phyloP scores from a whole-genome alignment of 2,113 vertebrate genomes.

The Sylvietta virens region DNA sequence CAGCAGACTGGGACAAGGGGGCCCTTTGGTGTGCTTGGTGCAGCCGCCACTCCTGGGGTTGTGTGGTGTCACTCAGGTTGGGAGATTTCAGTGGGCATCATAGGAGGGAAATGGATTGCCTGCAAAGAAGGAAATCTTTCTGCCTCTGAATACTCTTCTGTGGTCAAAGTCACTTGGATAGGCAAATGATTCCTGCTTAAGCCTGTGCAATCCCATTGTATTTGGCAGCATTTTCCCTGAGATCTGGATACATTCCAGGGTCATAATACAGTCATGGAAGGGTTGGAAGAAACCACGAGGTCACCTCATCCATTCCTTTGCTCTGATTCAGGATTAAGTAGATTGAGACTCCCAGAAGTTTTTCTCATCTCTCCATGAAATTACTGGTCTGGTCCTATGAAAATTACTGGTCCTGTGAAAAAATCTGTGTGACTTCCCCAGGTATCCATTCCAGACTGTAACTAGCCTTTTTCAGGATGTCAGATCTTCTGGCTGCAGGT shows the following conservation, averaged over 20 bases:
- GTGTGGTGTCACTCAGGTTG: background rate
- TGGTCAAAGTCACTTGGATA: background rate
- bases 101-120: background rate
- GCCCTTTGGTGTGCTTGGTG: background rate
- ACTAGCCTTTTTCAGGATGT: background rate
- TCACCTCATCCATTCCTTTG: conserved; percentile 5
- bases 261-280: background rate
- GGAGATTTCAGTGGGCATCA: background rate
- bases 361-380: background rate
- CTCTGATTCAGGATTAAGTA: background rate
- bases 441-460: background rate
- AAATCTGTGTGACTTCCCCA: background rate
- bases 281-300: background rate
- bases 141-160: background rate
- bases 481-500: background rate
- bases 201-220: background rate
- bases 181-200: background rate
- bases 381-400: background rate
- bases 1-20: background rate
- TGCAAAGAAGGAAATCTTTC: background rate
- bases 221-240: background rate
- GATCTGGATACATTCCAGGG: background rate
- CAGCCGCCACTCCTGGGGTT: background rate
- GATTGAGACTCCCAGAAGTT: background rate
- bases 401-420: background rate